Evolutionary conservation across 2,888 invertebrate species (phyloP).

Genomic region (Agrypnus murinus): DNA sequence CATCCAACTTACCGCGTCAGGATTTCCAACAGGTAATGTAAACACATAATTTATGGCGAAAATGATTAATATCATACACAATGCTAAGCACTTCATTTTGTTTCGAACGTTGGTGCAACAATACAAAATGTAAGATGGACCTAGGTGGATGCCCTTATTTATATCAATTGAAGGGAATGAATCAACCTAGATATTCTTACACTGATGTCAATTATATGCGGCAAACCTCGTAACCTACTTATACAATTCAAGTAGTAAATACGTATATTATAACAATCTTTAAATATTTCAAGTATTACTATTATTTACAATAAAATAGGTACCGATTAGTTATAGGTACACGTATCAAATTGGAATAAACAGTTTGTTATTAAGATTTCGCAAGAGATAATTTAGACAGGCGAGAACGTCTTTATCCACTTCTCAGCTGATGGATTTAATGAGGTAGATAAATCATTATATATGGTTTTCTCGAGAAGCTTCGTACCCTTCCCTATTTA

Average conservation of each 20-base stretch:
- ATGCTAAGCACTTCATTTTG: conserved; percentile 44
- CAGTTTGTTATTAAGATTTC: too few species aligned
- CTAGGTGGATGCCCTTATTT: conserved; percentile 52
- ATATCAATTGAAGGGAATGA: conserved; percentile 51
- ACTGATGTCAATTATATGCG: conserved; percentile 38
- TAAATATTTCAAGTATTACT: conserved; percentile 27
- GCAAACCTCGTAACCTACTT: conserved; percentile 52
- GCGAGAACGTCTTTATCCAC: too few species aligned
- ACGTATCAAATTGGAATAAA: too few species aligned
- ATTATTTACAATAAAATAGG: too few species aligned
- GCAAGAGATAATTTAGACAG: too few species aligned
- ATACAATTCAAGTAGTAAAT: conserved; percentile 40
- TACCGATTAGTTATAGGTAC: too few species aligned
- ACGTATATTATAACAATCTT: conserved; percentile 42
- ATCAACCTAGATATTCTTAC: conserved; percentile 48
- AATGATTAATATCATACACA: conserved; percentile 36
- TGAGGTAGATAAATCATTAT: too few species aligned
- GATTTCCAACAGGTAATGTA: conserved; percentile 54
- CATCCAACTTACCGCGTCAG: conserved; percentile 57
- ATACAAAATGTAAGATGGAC: conserved; percentile 22
- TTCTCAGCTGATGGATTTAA: too few species aligned
- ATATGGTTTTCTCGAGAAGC: too few species aligned
- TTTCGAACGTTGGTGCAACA: conserved; percentile 19
- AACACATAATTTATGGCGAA: conserved; percentile 34
- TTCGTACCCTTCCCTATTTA: too few species aligned